phyloP scores from a whole-genome alignment of 2,888 invertebrate species.

The Candidula unifasciata region DNA sequence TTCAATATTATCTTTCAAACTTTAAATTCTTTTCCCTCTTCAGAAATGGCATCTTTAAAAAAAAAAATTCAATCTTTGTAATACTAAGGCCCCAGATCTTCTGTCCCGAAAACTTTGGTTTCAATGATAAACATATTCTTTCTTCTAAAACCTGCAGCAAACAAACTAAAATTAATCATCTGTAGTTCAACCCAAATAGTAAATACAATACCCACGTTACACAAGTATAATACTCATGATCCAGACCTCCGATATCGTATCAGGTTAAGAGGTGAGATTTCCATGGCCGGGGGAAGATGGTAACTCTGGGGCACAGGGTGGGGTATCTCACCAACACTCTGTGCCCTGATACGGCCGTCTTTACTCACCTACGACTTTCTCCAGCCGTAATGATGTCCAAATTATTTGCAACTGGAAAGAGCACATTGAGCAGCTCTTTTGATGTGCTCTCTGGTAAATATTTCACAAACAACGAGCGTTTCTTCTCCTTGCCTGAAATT shows the following conservation, averaged over 20 bases:
- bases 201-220: conserved; percentile 39
- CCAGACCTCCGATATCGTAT: conserved; percentile 4
- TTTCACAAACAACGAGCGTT: conserved; percentile 53
- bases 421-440: conserved; percentile 54
- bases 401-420: conserved; percentile 54
- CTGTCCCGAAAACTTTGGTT: not conserved
- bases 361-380: conserved; percentile 53
- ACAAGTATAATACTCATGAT: conserved; percentile 45
- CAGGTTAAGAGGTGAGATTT: conserved; percentile 41
- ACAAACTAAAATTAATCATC: not conserved
- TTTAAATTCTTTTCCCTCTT: not conserved
- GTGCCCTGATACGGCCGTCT: conserved; percentile 49
- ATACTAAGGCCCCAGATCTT: not conserved
- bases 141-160: not conserved
- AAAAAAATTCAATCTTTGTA: conserved; percentile 10
- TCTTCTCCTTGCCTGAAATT: conserved; percentile 54
- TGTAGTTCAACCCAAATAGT: conserved; percentile 32
- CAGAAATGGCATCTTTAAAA: not conserved
- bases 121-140: not conserved
- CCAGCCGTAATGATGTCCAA: conserved; percentile 53
- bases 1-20: not conserved
- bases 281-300: conserved; percentile 32
- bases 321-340: conserved; percentile 48
- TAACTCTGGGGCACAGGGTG: conserved; percentile 46
- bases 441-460: conserved; percentile 53